Evolutionary conservation across 2,797 vertebrate species (phyloP).

Genomic region (Acanthurus lineatus): DNA sequence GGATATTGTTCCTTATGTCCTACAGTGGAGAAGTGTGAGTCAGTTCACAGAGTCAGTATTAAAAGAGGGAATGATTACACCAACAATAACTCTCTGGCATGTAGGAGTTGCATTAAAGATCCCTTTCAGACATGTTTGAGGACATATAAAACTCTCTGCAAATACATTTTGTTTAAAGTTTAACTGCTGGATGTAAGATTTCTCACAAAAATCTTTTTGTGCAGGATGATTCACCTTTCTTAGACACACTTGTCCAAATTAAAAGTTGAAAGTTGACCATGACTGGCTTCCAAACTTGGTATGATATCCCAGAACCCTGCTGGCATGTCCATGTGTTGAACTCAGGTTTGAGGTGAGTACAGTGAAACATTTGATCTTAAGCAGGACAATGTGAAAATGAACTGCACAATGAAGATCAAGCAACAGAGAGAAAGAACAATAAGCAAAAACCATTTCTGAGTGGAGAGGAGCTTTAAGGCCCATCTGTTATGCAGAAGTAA

Average conservation of each 20-base stretch:
- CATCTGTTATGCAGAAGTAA: neutral
- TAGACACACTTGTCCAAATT: too few species aligned
- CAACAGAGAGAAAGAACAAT: neutral
- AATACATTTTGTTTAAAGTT: too few species aligned
- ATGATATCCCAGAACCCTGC: neutral
- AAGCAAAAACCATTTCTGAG: neutral
- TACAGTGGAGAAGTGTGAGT: too few species aligned
- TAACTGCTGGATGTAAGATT: neutral
- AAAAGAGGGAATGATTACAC: too few species aligned
- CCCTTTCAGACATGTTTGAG: neutral
- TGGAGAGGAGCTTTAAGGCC: neutral
- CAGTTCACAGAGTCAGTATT: too few species aligned
- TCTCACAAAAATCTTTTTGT: too few species aligned
- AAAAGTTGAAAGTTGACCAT: neutral
- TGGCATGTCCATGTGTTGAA: neutral
- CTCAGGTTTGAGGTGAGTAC: neutral
- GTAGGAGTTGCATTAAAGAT: neutral
- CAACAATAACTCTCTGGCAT: neutral
- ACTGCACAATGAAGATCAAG: neutral
- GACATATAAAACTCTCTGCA: neutral
- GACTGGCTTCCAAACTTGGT: neutral
- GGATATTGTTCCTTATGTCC: neutral
- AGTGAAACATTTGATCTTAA: neutral
- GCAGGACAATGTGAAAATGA: too few species aligned
- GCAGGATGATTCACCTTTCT: neutral